These are phyloP conservation scores for Anguilla rostrata DNA, from an alignment of 2,113 vertebrate species.

Conservation along the genomic window DNA sequence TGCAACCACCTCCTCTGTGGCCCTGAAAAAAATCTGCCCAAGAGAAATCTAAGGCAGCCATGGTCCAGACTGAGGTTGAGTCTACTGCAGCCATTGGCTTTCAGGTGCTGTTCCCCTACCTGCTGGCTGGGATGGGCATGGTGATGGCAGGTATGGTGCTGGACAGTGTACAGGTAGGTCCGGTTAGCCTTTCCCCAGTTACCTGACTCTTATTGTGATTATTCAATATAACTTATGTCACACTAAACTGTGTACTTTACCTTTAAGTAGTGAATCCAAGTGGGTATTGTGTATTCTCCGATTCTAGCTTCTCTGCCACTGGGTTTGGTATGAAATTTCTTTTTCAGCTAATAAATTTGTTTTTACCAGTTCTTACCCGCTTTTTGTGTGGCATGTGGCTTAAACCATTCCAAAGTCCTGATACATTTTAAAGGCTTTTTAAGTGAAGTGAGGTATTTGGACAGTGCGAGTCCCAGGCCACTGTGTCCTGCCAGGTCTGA, in stretches of 20 bases:
- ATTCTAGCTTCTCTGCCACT: no score
- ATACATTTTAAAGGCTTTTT: neutral
- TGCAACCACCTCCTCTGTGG: neutral
- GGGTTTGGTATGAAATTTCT: no score
- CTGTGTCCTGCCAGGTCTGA: slow-evolving; percentile 20
- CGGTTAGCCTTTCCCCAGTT: no score
- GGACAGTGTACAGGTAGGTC: slow-evolving; percentile 82
- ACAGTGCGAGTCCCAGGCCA: slow-evolving; percentile 30
- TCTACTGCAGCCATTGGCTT: slow-evolving; percentile 66
- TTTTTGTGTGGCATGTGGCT: no score
- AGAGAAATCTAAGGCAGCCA: slow-evolving; percentile 50
- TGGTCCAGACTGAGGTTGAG: slow-evolving; percentile 61
- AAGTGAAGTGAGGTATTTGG: neutral
- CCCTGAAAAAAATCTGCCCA: slow-evolving; percentile 9
- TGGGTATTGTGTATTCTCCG: no score
- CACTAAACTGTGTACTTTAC: no score
- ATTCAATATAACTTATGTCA: no score
- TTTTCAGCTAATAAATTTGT: no score
- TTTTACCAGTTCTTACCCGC: no score
- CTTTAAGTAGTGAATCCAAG: no score
- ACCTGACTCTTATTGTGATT: no score
- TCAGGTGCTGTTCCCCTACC: slow-evolving; percentile 78
- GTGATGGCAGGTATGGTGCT: slow-evolving; percentile 82
- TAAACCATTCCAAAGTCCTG: neutral
- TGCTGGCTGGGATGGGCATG: slow-evolving; percentile 84